Evolutionary conservation across 2,113 vertebrate genomes (phyloP).

Genomic region (Pholis gunnellus): DNA sequence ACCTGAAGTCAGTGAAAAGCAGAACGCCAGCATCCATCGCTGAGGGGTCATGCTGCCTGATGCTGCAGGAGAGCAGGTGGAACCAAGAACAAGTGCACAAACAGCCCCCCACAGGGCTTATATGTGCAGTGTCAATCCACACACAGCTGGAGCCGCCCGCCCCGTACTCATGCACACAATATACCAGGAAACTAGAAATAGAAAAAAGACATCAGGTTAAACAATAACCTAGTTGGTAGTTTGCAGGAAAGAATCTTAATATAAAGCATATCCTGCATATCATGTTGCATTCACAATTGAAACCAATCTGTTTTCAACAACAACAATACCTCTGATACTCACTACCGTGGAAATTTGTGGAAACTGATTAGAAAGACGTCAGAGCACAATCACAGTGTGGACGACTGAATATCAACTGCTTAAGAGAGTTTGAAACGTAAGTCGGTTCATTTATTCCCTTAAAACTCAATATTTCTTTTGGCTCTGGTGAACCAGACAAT

Average conservation of each 20-base stretch:
- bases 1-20: constrained; percentile 63
- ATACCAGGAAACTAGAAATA: constrained; percentile 63
- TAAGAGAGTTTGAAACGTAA: constrained; percentile 22
- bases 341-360: constrained; percentile 3
- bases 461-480: neutral
- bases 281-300: constrained; percentile 4
- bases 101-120: constrained; percentile 13
- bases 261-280: neutral
- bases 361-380: too few species aligned
- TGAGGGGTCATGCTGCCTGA: constrained; percentile 45
- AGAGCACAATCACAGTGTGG: neutral
- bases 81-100: neutral
- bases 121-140: constrained; percentile 29
- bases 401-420: neutral
- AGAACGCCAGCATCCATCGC: constrained; percentile 34
- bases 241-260: neutral
- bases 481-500: neutral
- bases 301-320: neutral
- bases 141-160: neutral
- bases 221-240: neutral
- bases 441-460: neutral
- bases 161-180: neutral
- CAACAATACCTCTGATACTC: neutral
- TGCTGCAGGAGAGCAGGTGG: constrained; percentile 12
- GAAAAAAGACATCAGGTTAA: neutral